These are phyloP conservation scores for Actinia equina DNA, from an alignment of 64 coral and sea anemone species.

Conservation along the genomic window DNA sequence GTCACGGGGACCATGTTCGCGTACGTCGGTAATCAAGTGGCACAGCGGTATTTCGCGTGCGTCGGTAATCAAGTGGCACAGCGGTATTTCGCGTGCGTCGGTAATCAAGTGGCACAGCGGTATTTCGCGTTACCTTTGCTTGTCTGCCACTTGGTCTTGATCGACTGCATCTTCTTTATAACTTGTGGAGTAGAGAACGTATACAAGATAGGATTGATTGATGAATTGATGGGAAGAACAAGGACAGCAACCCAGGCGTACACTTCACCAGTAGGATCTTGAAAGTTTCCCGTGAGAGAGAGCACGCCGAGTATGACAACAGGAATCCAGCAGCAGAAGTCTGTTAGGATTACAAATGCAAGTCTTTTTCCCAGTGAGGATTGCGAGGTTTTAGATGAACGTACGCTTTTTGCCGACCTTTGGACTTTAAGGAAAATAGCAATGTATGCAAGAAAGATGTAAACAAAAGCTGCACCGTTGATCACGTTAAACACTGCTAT, in stretches of 20 bases:
- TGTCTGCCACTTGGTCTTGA: neutral
- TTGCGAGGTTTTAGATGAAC: neutral
- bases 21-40: no score
- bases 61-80: no score
- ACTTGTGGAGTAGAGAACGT: constrained; percentile 21
- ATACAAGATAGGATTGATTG: constrained; percentile 26
- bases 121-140: neutral
- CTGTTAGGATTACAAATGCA: constrained; percentile 26
- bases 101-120: no score
- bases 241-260: constrained; percentile 1
- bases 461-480: constrained; percentile 38
- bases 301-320: neutral
- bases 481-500: constrained; percentile 39
- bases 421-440: constrained; percentile 34
- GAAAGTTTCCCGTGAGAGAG: neutral
- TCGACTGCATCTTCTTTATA: neutral
- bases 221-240: constrained; percentile 21
- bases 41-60: no score
- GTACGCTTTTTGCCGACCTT: neutral
- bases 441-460: constrained; percentile 30
- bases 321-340: constrained; percentile 42
- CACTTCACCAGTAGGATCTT: neutral
- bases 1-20: no score
- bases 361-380: constrained; percentile 22
- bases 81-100: no score